phyloP scores from a whole-genome alignment of 2,888 invertebrate species.

The Prenolepis imparis region DNA sequence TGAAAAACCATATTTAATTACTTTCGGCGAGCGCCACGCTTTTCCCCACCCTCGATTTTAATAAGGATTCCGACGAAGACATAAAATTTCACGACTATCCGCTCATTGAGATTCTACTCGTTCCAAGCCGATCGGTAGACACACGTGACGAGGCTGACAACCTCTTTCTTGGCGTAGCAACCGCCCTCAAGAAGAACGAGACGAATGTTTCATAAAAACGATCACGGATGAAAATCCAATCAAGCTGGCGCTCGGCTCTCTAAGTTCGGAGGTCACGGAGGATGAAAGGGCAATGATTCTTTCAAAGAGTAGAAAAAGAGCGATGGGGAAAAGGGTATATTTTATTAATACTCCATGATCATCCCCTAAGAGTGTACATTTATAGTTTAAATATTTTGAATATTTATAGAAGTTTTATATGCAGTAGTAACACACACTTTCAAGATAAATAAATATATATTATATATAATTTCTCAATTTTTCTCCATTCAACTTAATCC shows the following conservation, averaged over 20 bases:
- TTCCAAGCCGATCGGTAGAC: constrained; percentile 47
- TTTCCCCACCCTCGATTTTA: constrained; percentile 44
- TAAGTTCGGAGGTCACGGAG: constrained; percentile 51
- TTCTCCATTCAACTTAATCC: not conserved
- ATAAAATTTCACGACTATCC: constrained; percentile 55
- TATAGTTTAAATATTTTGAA: not conserved
- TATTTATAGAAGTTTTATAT: not conserved
- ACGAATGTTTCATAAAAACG: constrained; percentile 75
- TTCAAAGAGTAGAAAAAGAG: constrained; percentile 14
- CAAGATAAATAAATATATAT: not conserved
- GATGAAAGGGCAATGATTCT: constrained; percentile 37
- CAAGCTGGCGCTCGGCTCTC: constrained; percentile 66
- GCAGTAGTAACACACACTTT: not conserved
- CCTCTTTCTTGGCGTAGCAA: constrained; percentile 39
- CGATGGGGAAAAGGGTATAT: not conserved
- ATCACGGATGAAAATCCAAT: constrained; percentile 75
- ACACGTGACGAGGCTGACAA: constrained; percentile 56
- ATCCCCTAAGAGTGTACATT: not conserved
- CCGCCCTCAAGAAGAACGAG: constrained; percentile 42
- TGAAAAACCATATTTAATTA: constrained; percentile 53
- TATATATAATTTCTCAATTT: not conserved
- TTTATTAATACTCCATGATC: constrained; percentile 13
- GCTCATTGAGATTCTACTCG: constrained; percentile 55
- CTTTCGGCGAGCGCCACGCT: constrained; percentile 29
- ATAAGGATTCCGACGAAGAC: constrained; percentile 55